phyloP scores from a whole-genome alignment of 2,888 invertebrate species.

The Caenorhabditis doughertyi region DNA sequence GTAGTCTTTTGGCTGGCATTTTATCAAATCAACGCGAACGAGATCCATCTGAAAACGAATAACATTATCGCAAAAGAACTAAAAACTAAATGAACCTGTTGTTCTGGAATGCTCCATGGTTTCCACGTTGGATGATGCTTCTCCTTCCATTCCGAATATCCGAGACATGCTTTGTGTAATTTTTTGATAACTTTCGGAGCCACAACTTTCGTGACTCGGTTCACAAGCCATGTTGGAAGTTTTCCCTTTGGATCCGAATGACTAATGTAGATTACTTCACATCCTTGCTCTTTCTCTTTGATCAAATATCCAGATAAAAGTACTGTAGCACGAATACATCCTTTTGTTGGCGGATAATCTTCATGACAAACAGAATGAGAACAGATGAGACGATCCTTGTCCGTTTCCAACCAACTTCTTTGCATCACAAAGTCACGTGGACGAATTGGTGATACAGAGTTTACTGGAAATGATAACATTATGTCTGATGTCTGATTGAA shows the following conservation, averaged over 20 bases:
- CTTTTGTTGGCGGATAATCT: conserved; percentile 89
- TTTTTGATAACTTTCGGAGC: conserved; percentile 92
- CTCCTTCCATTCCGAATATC: conserved; percentile 91
- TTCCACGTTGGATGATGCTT: conserved; percentile 89
- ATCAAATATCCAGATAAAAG: conserved; percentile 87
- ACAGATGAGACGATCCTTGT: conserved; percentile 91
- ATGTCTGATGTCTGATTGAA: neutral
- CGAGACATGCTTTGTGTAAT: conserved; percentile 89
- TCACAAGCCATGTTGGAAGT: conserved; percentile 92
- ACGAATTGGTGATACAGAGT: conserved; percentile 74
- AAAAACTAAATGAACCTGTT: conserved; percentile 83
- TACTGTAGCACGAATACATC: conserved; percentile 88
- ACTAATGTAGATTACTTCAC: conserved; percentile 91
- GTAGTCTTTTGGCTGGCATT: conserved; percentile 75
- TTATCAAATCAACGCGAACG: conserved; percentile 67
- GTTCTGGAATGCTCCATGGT: conserved; percentile 93
- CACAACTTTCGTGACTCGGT: conserved; percentile 91
- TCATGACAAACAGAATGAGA: conserved; percentile 94
- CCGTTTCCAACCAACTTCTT: conserved; percentile 93
- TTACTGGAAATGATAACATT: conserved; percentile 56
- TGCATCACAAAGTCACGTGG: conserved; percentile 92
- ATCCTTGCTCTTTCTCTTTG: conserved; percentile 86
- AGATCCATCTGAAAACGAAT: conserved; percentile 69
- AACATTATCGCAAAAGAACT: no score
- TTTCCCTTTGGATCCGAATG: conserved; percentile 91